A percentile compares a stretch with the other conserved stretches of the same genome.
phyloP scores from a whole-genome alignment of 30 jellyfish, hydroid and myxozoan species.

The Catostylus mosaicus region DNA sequence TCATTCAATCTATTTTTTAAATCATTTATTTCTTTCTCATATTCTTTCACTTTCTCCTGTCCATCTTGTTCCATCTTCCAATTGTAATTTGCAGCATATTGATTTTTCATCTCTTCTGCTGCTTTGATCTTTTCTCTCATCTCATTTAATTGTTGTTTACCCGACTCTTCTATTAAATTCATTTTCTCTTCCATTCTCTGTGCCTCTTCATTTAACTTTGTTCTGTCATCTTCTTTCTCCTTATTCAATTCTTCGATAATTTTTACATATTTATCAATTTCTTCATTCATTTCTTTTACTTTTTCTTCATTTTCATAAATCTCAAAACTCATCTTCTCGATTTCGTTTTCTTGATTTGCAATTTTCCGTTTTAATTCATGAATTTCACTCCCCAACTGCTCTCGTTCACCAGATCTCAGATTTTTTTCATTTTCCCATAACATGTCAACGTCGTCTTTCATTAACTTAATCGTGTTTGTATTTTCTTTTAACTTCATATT shows the following conservation, averaged over 20 bases:
- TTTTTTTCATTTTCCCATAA: constrained; percentile 66
- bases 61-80: constrained; percentile 42
- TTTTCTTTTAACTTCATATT: constrained; percentile 61
- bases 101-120: constrained; percentile 44
- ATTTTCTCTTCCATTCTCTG: constrained; percentile 28
- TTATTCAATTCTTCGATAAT: constrained; percentile 36
- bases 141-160: constrained; percentile 27
- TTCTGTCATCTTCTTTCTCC: constrained; percentile 24
- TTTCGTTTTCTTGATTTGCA: constrained; percentile 6
- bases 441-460: constrained; percentile 68
- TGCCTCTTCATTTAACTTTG: constrained; percentile 3
- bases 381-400: constrained; percentile 52
- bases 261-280: constrained; percentile 22
- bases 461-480: constrained; percentile 38
- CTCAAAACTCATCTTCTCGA: constrained; percentile 17
- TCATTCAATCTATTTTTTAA: constrained; percentile 17
- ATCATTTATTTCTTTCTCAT: constrained; percentile 11
- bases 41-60: constrained; percentile 11
- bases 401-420: constrained; percentile 55
- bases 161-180: constrained; percentile 32
- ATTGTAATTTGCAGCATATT: constrained; percentile 46
- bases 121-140: constrained; percentile 45
- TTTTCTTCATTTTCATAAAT: constrained; percentile 32
- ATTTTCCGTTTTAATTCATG: constrained; percentile 34
- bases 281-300: constrained; percentile 36